Evolutionary conservation across 2,113 vertebrate genomes (phyloP).

Genomic region (Psilopsiagon aurifrons): DNA sequence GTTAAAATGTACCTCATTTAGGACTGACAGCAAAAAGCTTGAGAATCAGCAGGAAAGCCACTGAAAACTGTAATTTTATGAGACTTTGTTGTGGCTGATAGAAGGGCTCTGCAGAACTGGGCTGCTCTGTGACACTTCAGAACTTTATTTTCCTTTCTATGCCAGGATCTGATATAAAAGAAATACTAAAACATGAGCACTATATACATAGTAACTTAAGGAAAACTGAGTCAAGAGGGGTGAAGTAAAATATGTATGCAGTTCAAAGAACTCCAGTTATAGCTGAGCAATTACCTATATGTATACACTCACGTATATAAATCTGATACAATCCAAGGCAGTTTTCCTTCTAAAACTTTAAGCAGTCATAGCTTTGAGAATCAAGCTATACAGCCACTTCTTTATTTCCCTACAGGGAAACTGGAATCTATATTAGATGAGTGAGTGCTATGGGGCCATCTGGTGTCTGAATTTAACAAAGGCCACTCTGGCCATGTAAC

Average conservation of each 20-base stretch:
- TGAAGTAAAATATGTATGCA: neutral
- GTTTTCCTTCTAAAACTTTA: neutral
- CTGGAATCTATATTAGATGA: neutral
- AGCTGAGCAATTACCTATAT: neutral
- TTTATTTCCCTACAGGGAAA: neutral
- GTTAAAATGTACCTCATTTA: neutral
- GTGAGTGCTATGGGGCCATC: neutral
- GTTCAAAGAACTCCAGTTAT: neutral
- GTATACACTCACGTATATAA: accelerated
- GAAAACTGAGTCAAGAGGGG: neutral
- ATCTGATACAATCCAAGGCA: neutral
- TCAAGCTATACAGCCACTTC: neutral
- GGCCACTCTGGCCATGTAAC: neutral
- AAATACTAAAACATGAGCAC: neutral
- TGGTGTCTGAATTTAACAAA: neutral
- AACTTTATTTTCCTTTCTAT: neutral
- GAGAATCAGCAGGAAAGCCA: neutral
- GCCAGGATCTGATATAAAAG: neutral
- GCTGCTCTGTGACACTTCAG: neutral
- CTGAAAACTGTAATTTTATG: neutral
- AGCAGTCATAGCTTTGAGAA: neutral
- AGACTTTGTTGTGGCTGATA: neutral
- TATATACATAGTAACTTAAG: neutral
- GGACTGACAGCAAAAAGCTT: neutral
- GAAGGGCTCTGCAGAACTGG: neutral